Evolutionary conservation across 2,888 invertebrate species (phyloP).

Genomic region (Callimorpha dominula): DNA sequence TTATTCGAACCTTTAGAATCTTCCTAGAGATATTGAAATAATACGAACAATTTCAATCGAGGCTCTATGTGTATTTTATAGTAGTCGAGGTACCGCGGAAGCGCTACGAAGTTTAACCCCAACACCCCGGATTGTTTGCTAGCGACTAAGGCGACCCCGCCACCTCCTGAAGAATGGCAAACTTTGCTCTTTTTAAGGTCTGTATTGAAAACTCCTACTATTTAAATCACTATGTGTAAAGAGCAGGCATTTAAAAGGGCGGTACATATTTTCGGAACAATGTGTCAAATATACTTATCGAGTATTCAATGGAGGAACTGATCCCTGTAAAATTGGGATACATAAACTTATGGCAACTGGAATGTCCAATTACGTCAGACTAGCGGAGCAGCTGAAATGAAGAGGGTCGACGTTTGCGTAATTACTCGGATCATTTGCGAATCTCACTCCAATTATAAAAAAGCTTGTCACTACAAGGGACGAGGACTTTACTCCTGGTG

Average conservation of each 20-base stretch:
- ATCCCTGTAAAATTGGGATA: constrained; percentile 59
- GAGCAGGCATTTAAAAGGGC: not conserved
- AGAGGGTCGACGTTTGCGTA: constrained; percentile 85
- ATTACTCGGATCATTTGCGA: constrained; percentile 85
- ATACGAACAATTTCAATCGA: constrained; percentile 35
- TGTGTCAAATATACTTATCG: constrained; percentile 26
- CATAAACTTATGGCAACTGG: constrained; percentile 60
- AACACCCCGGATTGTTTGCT: constrained; percentile 71
- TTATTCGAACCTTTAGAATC: not conserved
- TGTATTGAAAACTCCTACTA: constrained; percentile 57
- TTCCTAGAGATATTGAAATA: constrained; percentile 11
- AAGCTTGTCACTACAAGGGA: constrained; percentile 75
- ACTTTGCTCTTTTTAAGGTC: constrained; percentile 70
- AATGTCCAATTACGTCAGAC: constrained; percentile 74
- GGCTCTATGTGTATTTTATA: constrained; percentile 59
- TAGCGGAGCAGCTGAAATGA: constrained; percentile 74
- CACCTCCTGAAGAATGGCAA: constrained; percentile 63
- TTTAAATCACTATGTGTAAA: constrained; percentile 65
- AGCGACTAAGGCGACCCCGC: constrained; percentile 41
- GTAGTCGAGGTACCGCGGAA: constrained; percentile 56
- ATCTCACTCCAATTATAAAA: constrained; percentile 82
- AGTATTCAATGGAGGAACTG: constrained; percentile 48
- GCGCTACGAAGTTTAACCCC: constrained; percentile 70
- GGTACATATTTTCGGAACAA: constrained; percentile 11
- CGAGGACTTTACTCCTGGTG: constrained; percentile 60